Percentiles rank a stretch among this genome's conserved stretches.
Conservation (phyloP, 2,797 vertebrate species). For the Rhinatrema bivittatum region DNA sequence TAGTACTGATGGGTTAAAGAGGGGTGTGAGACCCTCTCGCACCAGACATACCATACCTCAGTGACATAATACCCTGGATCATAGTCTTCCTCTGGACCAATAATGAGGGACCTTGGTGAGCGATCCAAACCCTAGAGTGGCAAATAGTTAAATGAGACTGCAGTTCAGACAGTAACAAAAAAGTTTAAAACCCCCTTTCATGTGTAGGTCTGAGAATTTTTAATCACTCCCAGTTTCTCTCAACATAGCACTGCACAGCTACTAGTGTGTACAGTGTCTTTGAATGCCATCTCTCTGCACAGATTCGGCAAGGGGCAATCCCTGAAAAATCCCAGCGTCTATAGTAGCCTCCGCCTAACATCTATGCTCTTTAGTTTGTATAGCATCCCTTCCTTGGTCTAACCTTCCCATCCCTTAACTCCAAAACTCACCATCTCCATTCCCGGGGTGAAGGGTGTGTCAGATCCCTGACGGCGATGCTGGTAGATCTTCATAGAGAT, state of each 20-base stretch:
- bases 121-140: slow-evolving; percentile 37
- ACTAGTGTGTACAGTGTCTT: accelerated
- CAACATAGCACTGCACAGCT: accelerated
- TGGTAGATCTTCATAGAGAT: slow-evolving; percentile 50
- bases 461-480: slow-evolving; percentile 61
- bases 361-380: background rate
- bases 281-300: accelerated
- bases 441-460: slow-evolving; percentile 27
- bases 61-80: slow-evolving; percentile 73
- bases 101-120: slow-evolving; percentile 59
- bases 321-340: too few species aligned
- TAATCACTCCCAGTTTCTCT: too few species aligned
- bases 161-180: background rate
- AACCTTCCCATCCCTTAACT: background rate
- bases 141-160: background rate
- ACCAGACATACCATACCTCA: slow-evolving; percentile 55
- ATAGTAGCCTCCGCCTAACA: background rate
- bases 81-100: slow-evolving; percentile 83
- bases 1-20: too few species aligned
- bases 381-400: accelerated
- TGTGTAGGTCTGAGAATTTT: too few species aligned
- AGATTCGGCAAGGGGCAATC: too few species aligned
- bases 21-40: background rate
- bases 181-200: too few species aligned
- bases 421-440: slow-evolving; percentile 59